A percentile compares a stretch with the other conserved stretches of the same genome.
These are phyloP conservation scores for Ceratina japonica DNA, from an alignment of 1,140 invertebrate species.

Conservation along the genomic window DNA sequence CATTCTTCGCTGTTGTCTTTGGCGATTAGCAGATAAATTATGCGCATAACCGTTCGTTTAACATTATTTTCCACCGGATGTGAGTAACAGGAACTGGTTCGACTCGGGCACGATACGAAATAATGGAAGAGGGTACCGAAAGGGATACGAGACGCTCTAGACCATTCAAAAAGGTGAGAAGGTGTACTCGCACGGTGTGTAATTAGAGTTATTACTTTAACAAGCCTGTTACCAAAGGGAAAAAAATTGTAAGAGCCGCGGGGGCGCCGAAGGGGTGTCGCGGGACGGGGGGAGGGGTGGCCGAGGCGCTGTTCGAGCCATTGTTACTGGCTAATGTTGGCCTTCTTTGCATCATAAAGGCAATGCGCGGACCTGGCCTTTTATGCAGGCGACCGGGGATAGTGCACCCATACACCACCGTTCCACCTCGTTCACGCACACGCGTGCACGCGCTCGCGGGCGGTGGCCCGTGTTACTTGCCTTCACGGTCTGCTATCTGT, in stretches of 20 bases:
- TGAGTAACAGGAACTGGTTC: constrained; percentile 55
- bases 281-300: not conserved
- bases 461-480: constrained; percentile 38
- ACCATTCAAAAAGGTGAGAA: constrained; percentile 70
- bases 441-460: constrained; percentile 20
- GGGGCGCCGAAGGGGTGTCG: not conserved
- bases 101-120: constrained; percentile 38
- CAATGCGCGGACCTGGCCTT: constrained; percentile 58
- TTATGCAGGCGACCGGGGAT: constrained; percentile 58
- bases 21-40: constrained; percentile 36
- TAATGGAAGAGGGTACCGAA: constrained; percentile 31
- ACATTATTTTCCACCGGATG: constrained; percentile 53
- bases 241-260: constrained; percentile 35
- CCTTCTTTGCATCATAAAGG: constrained; percentile 72
- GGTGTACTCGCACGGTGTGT: constrained; percentile 67
- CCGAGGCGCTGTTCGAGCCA: constrained; percentile 49
- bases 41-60: constrained; percentile 40
- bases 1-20: no score
- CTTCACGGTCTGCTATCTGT: constrained; percentile 51
- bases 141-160: constrained; percentile 27
- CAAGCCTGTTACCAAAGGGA: constrained; percentile 67
- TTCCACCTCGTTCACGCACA: not conserved
- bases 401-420: constrained; percentile 39
- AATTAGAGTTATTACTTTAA: constrained; percentile 74
- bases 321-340: constrained; percentile 69